Evolutionary conservation across 1,140 invertebrate genomes (phyloP), one percentile per base, ranked within the genome.

Genomic region (Pogonognathellus flavescens): DNA sequence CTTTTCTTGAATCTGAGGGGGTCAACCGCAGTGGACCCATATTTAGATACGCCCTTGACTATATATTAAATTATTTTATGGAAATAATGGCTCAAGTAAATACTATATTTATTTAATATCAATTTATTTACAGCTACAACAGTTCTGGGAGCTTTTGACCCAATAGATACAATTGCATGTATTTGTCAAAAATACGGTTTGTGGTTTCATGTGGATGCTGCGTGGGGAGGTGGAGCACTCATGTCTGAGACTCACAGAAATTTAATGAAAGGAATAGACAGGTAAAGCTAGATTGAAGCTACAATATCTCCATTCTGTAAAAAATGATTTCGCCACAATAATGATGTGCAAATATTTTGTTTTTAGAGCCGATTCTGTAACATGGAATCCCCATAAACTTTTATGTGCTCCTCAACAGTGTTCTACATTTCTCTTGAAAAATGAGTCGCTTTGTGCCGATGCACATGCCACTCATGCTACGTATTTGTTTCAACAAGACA

Each of bases 401-500:
- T 92, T 98, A 86, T 95, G 96, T 10, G 95, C 95, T 1, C 95
- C 96, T 1, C 95, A 98, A 88, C 97, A 98, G 90, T 97, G 96
- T 90, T 97, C 96, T 1, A 95, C 95, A 0, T 94, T 98, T 88
- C 91, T 98, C 16, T 92, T 96, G 14, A 90, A 85, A 89, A 87
- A 90, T 91, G 83, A 91, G 91, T 90, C 91, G 91, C 85, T 86
- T 31, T 18, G 41, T 20, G 62, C 72, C 1, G 82, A 87, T n/a
- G 59, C 84, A 18, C 86, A 88, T 70, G 83, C 87, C 1, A 88
- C 88, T 2, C 72, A 89, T 80, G 97, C 98, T 0, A 93, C 95
- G 25, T 99, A 99, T 90, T 92, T 98, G 16, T 99, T 98, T 91
- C 97, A 98, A 91, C 96, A 97, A 90, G 97, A 99, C 90, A 99